Conservation (phyloP, 2,888 invertebrate species). For the Homarus gammarus region DNA sequence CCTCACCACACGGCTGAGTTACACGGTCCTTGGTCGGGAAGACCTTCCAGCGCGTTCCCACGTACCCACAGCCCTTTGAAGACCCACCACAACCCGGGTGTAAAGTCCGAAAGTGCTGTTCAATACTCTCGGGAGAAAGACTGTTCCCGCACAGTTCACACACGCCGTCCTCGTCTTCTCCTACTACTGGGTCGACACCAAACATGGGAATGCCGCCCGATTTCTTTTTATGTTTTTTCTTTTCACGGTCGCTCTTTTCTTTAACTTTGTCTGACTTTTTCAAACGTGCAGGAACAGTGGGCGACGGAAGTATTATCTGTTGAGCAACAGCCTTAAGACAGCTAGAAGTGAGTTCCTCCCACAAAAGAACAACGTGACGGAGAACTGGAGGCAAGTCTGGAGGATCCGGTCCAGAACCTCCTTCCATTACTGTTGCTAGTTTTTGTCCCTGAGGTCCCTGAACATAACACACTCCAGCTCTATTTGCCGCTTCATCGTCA, state of each 20-base stretch:
- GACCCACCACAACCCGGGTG: constrained; percentile 95
- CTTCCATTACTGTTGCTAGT: constrained; percentile 75
- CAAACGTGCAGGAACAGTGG: constrained; percentile 79
- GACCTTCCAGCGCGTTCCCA: constrained; percentile 83
- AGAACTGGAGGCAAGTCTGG: constrained; percentile 88
- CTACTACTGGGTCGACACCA: constrained; percentile 75
- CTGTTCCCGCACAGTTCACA: constrained; percentile 92
- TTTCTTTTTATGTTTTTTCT: constrained; percentile 83
- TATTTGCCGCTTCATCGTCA: constrained; percentile 79
- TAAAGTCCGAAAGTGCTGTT: constrained; percentile 91
- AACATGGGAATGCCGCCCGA: constrained; percentile 75
- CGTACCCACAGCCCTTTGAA: constrained; percentile 93
- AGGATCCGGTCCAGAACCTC: constrained; percentile 56
- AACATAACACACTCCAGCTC: constrained; percentile 78
- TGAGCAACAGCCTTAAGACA: constrained; percentile 82
- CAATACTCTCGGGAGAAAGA: constrained; percentile 78
- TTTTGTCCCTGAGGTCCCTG: constrained; percentile 67
- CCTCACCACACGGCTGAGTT: constrained; percentile 85
- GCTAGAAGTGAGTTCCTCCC: constrained; percentile 87
- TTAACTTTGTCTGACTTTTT: constrained; percentile 79
- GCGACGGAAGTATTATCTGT: constrained; percentile 83
- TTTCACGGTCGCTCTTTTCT: constrained; percentile 80
- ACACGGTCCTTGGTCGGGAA: constrained; percentile 72
- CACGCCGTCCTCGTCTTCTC: constrained; percentile 79
- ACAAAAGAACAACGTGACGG: constrained; percentile 90